Conservation (phyloP, 2,888 invertebrate genomes). For the Heteromurus nitidus region DNA sequence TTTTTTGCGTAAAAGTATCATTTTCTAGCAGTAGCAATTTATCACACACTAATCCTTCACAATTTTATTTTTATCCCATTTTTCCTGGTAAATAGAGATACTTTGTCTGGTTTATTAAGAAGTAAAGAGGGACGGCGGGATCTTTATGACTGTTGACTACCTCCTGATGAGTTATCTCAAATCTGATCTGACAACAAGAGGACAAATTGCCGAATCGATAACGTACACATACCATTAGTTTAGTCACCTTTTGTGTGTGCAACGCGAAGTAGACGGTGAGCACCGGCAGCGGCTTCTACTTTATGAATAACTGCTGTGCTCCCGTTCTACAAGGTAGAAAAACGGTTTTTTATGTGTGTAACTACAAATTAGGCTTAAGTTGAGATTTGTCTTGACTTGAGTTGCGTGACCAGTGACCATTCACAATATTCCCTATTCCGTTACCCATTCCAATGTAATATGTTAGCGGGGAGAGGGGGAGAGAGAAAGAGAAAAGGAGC, state of each 20-base stretch:
- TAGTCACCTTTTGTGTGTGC: background rate
- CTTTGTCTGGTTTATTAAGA: too few relatives aligned
- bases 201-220: conserved; percentile 71
- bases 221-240: conserved; percentile 44
- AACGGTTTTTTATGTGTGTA: conserved; percentile 43
- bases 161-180: conserved; percentile 66
- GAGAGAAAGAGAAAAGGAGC: too few relatives aligned
- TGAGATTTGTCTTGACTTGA: conserved; percentile 61
- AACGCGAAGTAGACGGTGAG: background rate
- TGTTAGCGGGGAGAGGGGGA: conserved; percentile 10
- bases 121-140: conserved; percentile 50
- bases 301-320: background rate
- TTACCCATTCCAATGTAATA: conserved; percentile 51
- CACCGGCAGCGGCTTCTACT: too few relatives aligned
- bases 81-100: too few relatives aligned
- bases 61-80: background rate
- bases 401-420: conserved; percentile 57
- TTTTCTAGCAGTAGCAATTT: background rate
- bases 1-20: conserved; percentile 19
- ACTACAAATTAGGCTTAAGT: conserved; percentile 65
- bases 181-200: conserved; percentile 69
- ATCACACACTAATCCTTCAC: background rate
- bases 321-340: background rate
- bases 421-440: conserved; percentile 54
- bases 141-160: conserved; percentile 60